Percentiles rank a stretch among this genome's conserved stretches.
Conservation (phyloP, 2,113 vertebrate genomes). For the Rhinopomastus cyanomelas region DNA sequence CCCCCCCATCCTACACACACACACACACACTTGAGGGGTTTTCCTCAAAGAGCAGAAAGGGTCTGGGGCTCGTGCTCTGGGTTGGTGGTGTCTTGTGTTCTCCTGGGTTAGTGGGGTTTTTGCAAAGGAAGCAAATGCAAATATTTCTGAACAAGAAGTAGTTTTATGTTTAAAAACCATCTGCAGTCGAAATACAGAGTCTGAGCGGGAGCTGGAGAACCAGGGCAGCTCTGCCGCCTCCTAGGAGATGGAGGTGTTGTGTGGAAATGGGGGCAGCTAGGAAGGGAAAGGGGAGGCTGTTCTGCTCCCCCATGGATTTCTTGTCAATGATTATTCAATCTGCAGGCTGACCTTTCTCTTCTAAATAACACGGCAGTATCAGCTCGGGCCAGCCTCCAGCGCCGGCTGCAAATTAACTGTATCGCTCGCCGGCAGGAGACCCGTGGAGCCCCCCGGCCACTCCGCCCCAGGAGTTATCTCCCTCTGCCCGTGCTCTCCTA, state of each 20-base stretch:
- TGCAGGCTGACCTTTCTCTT: conserved; percentile 65
- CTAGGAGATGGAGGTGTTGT: accelerated
- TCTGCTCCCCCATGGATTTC: conserved; percentile 66
- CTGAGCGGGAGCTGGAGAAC: accelerated
- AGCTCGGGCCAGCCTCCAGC: conserved; percentile 40
- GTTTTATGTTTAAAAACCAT: neutral
- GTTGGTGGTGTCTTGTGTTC: neutral
- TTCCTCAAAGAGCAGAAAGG: too few relatives aligned
- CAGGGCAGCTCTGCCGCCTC: neutral
- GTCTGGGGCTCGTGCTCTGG: too few relatives aligned
- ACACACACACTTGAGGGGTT: too few relatives aligned
- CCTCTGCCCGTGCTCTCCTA: conserved; percentile 68
- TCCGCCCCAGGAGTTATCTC: conserved; percentile 67
- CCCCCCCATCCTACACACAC: too few relatives aligned
- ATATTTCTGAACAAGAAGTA: accelerated
- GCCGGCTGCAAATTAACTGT: conserved; percentile 50
- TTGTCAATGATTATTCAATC: conserved; percentile 83
- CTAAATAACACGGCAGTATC: conserved; percentile 61
- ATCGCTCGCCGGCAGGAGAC: conserved; percentile 34
- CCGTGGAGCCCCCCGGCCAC: neutral
- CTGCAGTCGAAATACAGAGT: neutral
- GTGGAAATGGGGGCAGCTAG: neutral
- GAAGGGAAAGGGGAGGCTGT: neutral
- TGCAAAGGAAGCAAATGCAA: accelerated
- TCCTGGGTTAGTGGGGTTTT: neutral